Conservation (phyloP, 2,113 vertebrate species). For the Gymnorhina tibicen region DNA sequence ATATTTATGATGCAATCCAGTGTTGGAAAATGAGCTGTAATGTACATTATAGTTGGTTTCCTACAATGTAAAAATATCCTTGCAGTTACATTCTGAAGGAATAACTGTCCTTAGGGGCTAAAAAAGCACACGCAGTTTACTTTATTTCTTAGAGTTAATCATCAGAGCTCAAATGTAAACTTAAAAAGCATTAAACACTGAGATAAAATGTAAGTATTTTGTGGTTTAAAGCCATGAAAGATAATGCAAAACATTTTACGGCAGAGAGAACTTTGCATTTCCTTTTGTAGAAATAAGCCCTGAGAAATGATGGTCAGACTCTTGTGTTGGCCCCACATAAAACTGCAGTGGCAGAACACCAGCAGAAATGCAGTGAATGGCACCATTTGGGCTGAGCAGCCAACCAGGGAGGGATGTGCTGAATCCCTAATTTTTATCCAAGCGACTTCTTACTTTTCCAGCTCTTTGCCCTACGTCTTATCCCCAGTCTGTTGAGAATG, state of each 20-base stretch:
- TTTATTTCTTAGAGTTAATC: conserved; percentile 38
- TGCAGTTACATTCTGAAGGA: background rate
- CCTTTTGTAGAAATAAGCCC: background rate
- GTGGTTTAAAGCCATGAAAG: background rate
- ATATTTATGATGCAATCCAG: background rate
- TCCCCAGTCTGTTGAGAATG: background rate
- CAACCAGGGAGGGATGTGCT: background rate
- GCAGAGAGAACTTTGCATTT: background rate
- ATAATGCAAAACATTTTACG: background rate
- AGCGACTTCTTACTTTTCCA: background rate
- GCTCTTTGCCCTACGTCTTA: background rate
- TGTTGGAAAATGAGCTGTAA: conserved; percentile 26
- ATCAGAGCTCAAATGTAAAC: conserved; percentile 1
- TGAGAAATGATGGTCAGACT: background rate
- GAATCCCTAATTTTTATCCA: background rate
- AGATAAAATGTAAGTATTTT: background rate
- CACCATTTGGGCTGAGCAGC: background rate
- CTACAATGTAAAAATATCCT: background rate
- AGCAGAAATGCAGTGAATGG: background rate
- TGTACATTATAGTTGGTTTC: background rate
- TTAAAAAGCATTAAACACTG: background rate
- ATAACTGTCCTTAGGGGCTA: conserved; percentile 17
- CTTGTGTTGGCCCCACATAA: background rate
- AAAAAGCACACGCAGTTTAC: conserved; percentile 1
- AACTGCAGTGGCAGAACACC: background rate